Percentiles rank a stretch among this genome's conserved stretches.
phyloP scores from a whole-genome alignment of 2,797 vertebrate genomes.

The Periophthalmus magnuspinnatus region DNA sequence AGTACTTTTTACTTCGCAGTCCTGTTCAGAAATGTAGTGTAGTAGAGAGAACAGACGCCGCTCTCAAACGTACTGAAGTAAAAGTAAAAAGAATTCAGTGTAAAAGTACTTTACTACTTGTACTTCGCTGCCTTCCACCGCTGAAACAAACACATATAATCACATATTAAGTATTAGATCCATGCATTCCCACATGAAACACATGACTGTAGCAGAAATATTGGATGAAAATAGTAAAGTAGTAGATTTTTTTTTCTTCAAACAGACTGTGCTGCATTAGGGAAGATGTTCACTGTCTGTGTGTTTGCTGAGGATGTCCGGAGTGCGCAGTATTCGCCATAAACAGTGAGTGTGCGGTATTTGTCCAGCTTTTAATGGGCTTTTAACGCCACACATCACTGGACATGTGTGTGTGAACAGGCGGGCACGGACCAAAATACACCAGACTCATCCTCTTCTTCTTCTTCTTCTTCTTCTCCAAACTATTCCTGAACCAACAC shows the following conservation, averaged over 20 bases:
- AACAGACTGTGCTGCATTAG: slow-evolving; percentile 64
- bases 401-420: slow-evolving; percentile 32
- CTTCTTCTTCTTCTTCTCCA: neutral
- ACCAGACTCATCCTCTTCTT: neutral
- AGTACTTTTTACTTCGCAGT: too few relatives aligned
- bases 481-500: neutral
- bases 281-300: slow-evolving; percentile 48
- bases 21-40: too few relatives aligned
- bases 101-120: too few relatives aligned
- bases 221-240: slow-evolving; percentile 30
- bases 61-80: too few relatives aligned
- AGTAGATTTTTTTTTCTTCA: slow-evolving; percentile 51
- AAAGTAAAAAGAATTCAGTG: too few relatives aligned
- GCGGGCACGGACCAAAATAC: slow-evolving; percentile 27
- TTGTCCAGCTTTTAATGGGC: slow-evolving; percentile 83
- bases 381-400: slow-evolving; percentile 63
- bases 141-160: too few relatives aligned
- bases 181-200: too few relatives aligned
- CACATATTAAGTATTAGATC: too few relatives aligned
- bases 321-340: slow-evolving; percentile 60
- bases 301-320: slow-evolving; percentile 80
- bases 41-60: too few relatives aligned
- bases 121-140: too few relatives aligned
- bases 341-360: slow-evolving; percentile 64
- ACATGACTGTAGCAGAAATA: too few relatives aligned